phyloP scores from a whole-genome alignment of 2,797 vertebrate species.

The Thripadectes ignobilis region DNA sequence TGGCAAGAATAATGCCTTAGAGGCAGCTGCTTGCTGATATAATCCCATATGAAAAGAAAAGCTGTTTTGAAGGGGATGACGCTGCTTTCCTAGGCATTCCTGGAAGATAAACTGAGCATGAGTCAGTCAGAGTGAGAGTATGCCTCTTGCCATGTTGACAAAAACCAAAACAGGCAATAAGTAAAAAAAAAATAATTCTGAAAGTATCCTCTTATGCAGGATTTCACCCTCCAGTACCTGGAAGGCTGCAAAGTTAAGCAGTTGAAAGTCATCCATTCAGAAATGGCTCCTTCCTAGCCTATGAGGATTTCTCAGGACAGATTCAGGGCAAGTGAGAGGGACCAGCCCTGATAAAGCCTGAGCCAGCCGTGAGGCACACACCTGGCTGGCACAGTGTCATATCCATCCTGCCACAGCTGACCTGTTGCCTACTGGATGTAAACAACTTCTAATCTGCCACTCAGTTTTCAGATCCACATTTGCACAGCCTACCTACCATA shows the following conservation, averaged over 20 bases:
- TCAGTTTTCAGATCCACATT: neutral
- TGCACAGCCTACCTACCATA: neutral
- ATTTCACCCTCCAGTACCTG: neutral
- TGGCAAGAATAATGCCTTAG: constrained; percentile 28
- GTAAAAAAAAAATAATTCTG: neutral
- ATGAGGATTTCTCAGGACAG: neutral
- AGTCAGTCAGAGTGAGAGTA: neutral
- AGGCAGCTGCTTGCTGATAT: constrained; percentile 46
- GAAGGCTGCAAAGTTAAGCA: neutral
- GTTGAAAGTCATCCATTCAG: neutral
- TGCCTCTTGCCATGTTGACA: neutral
- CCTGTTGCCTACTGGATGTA: neutral
- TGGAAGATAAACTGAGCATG: neutral
- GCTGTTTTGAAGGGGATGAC: constrained; percentile 26
- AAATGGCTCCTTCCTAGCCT: neutral
- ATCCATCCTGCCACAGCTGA: neutral
- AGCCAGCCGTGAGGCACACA: neutral
- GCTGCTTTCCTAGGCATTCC: constrained; percentile 3
- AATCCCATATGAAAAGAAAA: constrained; percentile 22
- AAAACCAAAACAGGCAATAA: neutral
- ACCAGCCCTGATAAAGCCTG: accelerated
- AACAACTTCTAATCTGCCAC: neutral
- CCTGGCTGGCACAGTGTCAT: neutral
- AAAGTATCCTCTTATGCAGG: neutral
- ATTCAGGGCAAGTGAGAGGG: neutral